A percentile compares a stretch with the other conserved stretches of the same genome.
phyloP scores from a whole-genome alignment of 2,797 vertebrate species.

The Eremophila alpestris region DNA sequence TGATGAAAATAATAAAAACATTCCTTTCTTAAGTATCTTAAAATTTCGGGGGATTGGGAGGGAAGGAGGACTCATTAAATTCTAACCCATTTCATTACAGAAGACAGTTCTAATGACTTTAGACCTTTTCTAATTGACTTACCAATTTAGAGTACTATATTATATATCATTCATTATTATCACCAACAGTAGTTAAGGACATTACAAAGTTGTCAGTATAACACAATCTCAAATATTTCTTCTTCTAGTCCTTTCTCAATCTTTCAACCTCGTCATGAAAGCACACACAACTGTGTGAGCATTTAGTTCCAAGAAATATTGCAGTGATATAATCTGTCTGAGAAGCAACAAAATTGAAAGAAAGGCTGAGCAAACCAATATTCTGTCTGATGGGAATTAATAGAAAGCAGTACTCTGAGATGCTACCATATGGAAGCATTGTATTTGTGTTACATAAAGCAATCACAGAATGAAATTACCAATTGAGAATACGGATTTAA shows the following conservation, averaged over 20 bases:
- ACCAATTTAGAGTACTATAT: background rate
- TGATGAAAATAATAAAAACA: background rate
- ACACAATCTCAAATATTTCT: constrained; percentile 3
- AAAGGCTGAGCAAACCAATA: background rate
- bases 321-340: background rate
- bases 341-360: background rate
- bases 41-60: fast-evolving
- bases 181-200: background rate
- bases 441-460: background rate
- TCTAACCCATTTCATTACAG: background rate
- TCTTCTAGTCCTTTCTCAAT: background rate
- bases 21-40: background rate
- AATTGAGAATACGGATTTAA: background rate
- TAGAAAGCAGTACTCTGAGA: background rate
- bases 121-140: background rate
- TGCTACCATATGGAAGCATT: background rate
- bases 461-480: background rate
- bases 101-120: background rate
- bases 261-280: background rate
- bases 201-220: background rate
- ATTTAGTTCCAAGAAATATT: background rate
- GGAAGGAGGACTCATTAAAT: background rate
- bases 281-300: background rate
- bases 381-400: background rate
- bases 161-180: background rate